A percentile compares a stretch with the other conserved stretches of the same genome.
Evolutionary conservation across 2,888 invertebrate species (phyloP).

Genomic region (Bimastos eiseni): DNA sequence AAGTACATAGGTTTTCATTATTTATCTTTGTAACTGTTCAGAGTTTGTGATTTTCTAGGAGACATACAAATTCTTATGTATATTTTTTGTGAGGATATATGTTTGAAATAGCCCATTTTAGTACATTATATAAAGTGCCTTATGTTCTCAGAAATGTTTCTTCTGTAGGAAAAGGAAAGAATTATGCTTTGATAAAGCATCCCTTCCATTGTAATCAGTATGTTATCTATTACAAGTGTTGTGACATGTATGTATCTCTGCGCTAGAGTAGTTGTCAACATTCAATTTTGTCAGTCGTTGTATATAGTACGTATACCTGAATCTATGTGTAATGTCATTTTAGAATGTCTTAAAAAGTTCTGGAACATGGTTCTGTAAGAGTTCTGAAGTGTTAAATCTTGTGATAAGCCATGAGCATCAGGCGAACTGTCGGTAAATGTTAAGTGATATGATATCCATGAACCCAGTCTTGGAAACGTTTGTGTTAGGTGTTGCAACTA

Average conservation of each 20-base stretch:
- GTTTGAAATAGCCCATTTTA: no score
- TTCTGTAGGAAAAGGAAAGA: not conserved
- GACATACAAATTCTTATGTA: not conserved
- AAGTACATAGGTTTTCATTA: conserved; percentile 39
- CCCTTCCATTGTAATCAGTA: not conserved
- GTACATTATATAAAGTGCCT: no score
- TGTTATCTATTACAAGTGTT: not conserved
- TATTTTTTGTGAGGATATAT: no score
- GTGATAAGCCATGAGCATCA: not conserved
- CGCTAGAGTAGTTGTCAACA: not conserved
- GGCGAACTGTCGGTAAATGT: not conserved
- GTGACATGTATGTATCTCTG: conserved; percentile 21
- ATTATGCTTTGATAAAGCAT: no score
- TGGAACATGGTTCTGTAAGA: not conserved
- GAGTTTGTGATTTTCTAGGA: not conserved
- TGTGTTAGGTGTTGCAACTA: not conserved
- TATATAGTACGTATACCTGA: conserved; percentile 26
- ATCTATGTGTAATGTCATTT: conserved; percentile 15
- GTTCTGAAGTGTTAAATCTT: not conserved
- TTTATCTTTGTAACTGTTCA: not conserved
- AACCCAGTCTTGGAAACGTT: no score
- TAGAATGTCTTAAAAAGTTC: not conserved
- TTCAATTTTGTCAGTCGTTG: not conserved
- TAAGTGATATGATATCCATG: not conserved
- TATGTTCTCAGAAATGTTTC: not conserved